These are phyloP conservation scores for Plutella xylostella DNA, from an alignment of 2,888 invertebrate species.

Conservation along the genomic window DNA sequence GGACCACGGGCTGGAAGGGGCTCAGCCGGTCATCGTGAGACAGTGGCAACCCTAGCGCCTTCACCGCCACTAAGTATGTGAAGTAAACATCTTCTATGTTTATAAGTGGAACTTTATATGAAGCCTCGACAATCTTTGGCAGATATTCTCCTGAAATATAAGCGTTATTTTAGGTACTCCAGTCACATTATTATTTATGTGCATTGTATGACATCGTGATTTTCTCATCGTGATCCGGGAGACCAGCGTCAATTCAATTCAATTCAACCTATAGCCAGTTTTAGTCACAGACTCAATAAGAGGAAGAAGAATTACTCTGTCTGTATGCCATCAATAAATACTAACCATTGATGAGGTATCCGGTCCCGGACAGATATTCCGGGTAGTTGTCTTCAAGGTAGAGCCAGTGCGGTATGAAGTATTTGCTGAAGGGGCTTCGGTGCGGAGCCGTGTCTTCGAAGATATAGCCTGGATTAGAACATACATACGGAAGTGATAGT, in stretches of 20 bases:
- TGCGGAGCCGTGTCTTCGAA: conserved; percentile 62
- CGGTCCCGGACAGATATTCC: conserved; percentile 77
- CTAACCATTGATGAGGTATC: conserved; percentile 64
- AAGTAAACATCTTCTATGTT: conserved; percentile 79
- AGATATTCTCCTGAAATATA: conserved; percentile 44
- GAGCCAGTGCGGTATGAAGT: conserved; percentile 72
- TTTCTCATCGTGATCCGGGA: too few relatives aligned
- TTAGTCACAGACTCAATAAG: too few relatives aligned
- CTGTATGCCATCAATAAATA: not conserved
- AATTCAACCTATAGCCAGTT: too few relatives aligned
- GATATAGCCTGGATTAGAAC: conserved; percentile 47
- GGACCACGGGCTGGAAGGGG: conserved; percentile 29
- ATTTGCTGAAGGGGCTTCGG: conserved; percentile 73
- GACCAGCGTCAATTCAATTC: too few relatives aligned
- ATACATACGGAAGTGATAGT: too few relatives aligned
- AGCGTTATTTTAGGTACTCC: too few relatives aligned
- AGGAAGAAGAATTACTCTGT: too few relatives aligned
- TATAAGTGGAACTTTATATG: conserved; percentile 68
- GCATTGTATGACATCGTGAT: too few relatives aligned
- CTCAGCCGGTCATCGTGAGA: conserved; percentile 69
- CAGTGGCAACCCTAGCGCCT: conserved; percentile 55
- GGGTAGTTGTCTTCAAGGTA: conserved; percentile 66
- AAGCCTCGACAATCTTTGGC: conserved; percentile 55
- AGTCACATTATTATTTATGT: too few relatives aligned
- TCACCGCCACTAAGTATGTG: conserved; percentile 75